phyloP scores from a whole-genome alignment of 2,113 vertebrate genomes.

The Lagenorhynchus albirostris region DNA sequence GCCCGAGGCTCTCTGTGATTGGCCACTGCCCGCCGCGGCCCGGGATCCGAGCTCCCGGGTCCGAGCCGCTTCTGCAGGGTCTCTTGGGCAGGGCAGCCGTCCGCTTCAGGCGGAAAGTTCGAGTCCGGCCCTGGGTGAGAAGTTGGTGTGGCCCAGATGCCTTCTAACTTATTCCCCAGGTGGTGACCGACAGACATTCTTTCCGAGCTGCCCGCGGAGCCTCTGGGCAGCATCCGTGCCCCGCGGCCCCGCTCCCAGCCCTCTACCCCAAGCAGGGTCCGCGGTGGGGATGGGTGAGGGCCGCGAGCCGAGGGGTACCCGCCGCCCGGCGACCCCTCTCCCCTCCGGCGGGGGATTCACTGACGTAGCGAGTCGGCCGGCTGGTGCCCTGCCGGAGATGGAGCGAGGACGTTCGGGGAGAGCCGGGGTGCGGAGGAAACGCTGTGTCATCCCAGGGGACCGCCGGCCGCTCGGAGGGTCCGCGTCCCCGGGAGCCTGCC shows the following conservation, averaged over 20 bases:
- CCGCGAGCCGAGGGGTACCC: neutral
- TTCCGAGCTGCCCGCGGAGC: neutral
- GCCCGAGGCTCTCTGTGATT: constrained; percentile 65
- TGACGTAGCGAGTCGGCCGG: neutral
- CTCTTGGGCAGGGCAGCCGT: neutral
- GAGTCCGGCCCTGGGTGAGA: neutral
- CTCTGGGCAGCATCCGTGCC: neutral
- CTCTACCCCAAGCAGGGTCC: neutral
- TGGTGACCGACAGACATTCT: neutral
- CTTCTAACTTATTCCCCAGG: constrained; percentile 14
- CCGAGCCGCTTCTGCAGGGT: neutral
- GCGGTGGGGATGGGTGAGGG: neutral
- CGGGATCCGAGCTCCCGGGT: neutral
- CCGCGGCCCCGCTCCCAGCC: neutral
- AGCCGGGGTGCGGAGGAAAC: constrained; percentile 34
- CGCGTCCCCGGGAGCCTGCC: neutral
- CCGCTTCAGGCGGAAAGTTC: constrained; percentile 16
- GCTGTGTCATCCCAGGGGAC: constrained; percentile 65
- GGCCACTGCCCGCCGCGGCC: constrained; percentile 38
- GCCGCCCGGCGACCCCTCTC: neutral
- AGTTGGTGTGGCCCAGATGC: neutral
- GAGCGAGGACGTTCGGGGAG: neutral
- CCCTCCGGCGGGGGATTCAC: neutral
- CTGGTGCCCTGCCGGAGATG: neutral
- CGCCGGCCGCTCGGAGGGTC: neutral